phyloP scores from a whole-genome alignment of 2,888 invertebrate species.

The Chrysodeixis includens region DNA sequence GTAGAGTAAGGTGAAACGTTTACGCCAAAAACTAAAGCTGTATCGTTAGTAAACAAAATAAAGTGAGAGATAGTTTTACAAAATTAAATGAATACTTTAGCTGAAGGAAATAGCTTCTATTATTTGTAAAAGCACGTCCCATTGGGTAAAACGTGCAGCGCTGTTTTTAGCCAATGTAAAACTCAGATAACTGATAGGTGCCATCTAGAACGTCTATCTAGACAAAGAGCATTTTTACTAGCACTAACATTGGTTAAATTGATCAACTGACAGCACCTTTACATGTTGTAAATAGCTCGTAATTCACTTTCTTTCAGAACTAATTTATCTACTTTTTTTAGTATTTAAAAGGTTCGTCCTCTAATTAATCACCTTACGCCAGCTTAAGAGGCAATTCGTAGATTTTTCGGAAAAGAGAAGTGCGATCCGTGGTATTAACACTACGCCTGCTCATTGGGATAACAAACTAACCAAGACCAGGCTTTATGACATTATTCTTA shows the following conservation, averaged over 20 bases:
- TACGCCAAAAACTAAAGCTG: too few relatives aligned
- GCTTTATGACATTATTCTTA: not conserved
- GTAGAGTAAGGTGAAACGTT: not conserved
- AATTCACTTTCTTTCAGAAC: too few relatives aligned
- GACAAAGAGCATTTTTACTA: too few relatives aligned
- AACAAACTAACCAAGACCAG: not conserved
- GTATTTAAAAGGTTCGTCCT: not conserved
- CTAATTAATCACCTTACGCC: not conserved
- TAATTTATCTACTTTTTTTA: not conserved
- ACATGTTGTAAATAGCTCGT: too few relatives aligned
- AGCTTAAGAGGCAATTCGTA: not conserved
- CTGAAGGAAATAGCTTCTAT: not conserved
- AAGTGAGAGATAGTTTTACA: not conserved
- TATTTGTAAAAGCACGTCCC: too few relatives aligned
- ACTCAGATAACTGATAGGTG: too few relatives aligned
- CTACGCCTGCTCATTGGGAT: conserved; percentile 1
- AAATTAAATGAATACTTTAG: too few relatives aligned
- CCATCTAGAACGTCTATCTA: too few relatives aligned
- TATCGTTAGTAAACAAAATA: not conserved
- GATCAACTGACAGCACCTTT: too few relatives aligned
- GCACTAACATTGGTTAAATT: too few relatives aligned
- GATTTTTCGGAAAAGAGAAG: not conserved
- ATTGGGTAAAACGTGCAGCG: too few relatives aligned
- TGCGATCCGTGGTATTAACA: not conserved
- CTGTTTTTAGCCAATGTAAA: too few relatives aligned